Evolutionary conservation across 2,113 vertebrate species (phyloP).

Genomic region (Fulica atra): DNA sequence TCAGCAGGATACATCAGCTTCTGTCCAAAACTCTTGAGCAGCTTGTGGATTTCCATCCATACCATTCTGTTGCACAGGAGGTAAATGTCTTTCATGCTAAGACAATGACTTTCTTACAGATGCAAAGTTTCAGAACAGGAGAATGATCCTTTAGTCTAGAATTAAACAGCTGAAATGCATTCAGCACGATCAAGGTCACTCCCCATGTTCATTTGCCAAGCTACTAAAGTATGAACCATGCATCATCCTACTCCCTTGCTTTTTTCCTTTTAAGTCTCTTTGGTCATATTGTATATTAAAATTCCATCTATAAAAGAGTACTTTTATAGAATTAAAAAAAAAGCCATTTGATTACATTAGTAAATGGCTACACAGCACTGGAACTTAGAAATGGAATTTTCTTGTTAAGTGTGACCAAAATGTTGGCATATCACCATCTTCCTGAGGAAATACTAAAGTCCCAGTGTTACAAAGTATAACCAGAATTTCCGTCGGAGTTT

Average conservation of each 20-base stretch:
- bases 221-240: background rate
- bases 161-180: background rate
- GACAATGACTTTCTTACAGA: background rate
- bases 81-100: slow-evolving; percentile 34
- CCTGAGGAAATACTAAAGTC: slow-evolving; percentile 14
- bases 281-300: background rate
- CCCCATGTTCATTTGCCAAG: background rate
- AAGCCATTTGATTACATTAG: background rate
- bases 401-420: background rate
- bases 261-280: background rate
- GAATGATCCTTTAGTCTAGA: background rate
- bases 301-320: background rate
- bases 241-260: background rate
- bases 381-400: background rate
- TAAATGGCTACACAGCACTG: background rate
- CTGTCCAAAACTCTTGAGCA: slow-evolving; percentile 78
- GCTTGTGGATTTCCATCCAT: slow-evolving; percentile 70
- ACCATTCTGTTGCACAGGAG: slow-evolving; percentile 79
- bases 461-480: background rate
- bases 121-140: background rate
- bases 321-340: background rate
- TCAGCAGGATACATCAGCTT: slow-evolving; percentile 82
- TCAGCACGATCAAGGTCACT: background rate
- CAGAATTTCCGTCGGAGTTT: background rate
- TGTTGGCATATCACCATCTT: background rate